Percentiles rank a stretch among this genome's conserved stretches.
Conservation (phyloP, 2,113 vertebrate species). For the Dinomys branickii region DNA sequence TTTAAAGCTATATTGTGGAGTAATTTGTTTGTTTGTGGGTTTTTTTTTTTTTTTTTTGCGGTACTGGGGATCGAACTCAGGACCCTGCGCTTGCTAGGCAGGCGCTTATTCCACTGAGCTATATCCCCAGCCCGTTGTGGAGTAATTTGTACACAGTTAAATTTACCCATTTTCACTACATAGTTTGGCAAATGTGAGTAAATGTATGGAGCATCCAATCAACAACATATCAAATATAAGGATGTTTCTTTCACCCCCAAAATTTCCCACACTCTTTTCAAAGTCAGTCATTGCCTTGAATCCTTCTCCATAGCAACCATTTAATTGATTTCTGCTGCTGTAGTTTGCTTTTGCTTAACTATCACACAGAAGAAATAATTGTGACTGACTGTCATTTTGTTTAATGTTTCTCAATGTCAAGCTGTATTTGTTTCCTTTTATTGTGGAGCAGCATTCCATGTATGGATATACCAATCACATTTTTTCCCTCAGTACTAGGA, state of each 20-base stretch:
- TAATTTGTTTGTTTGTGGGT: too few relatives aligned
- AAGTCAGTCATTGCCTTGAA: background rate
- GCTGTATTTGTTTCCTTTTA: background rate
- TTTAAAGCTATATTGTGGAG: conserved; percentile 28
- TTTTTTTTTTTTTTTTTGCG: too few relatives aligned
- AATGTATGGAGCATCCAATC: background rate
- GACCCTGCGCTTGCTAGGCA: too few relatives aligned
- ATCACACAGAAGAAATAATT: background rate
- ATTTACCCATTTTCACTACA: background rate
- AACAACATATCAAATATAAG: background rate
- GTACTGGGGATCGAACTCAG: too few relatives aligned
- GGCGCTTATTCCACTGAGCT: too few relatives aligned
- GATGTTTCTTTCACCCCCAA: background rate
- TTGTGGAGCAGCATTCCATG: background rate
- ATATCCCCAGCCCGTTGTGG: too few relatives aligned
- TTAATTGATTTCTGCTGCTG: background rate
- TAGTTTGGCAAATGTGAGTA: background rate
- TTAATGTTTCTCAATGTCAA: conserved; percentile 6
- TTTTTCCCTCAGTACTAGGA: background rate
- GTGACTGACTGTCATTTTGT: background rate
- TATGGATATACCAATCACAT: background rate
- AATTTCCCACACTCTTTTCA: background rate
- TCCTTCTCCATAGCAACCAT: background rate
- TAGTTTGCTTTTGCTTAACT: background rate
- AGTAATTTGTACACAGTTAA: background rate